Evolutionary conservation across 1,140 invertebrate genomes (phyloP).

Genomic region (Euwallacea fornicatus): DNA sequence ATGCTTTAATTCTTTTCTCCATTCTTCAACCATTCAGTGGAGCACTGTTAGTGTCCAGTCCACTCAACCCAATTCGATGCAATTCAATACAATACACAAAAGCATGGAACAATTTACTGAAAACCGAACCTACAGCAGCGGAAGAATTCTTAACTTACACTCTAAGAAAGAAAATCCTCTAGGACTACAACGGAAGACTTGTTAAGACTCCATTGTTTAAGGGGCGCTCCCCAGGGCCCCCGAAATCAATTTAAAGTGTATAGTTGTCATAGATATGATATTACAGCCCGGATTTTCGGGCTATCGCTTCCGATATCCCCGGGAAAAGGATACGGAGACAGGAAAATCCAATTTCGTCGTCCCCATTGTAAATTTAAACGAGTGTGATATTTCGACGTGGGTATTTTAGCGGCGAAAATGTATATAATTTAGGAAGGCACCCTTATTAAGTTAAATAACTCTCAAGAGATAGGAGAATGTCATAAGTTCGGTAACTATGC

Average conservation of each 20-base stretch:
- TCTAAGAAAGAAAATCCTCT: too few relatives aligned
- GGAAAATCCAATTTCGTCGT: constrained; percentile 3
- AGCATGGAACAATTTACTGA: too few relatives aligned
- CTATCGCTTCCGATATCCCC: not conserved
- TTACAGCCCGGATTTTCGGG: constrained; percentile 10
- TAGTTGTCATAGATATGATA: constrained; percentile 13
- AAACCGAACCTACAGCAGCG: too few relatives aligned
- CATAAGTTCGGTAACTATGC: too few relatives aligned
- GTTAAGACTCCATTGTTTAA: constrained; percentile 6
- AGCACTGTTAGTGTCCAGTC: too few relatives aligned
- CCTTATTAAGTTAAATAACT: not conserved
- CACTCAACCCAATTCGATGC: too few relatives aligned
- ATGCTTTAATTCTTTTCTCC: too few relatives aligned
- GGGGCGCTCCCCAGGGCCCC: constrained; percentile 10
- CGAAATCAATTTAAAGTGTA: constrained; percentile 18
- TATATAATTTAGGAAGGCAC: not conserved
- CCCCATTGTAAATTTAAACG: not conserved
- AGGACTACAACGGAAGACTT: too few relatives aligned
- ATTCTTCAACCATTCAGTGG: too few relatives aligned
- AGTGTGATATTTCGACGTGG: not conserved
- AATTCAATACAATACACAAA: too few relatives aligned
- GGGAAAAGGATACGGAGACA: not conserved
- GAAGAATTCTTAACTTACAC: too few relatives aligned
- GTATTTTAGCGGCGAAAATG: constrained; percentile 3
- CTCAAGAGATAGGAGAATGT: too few relatives aligned